Percentiles rank a stretch among this genome's conserved stretches.
These are phyloP conservation scores for Philypnodon macrostomus DNA, from an alignment of 2,797 vertebrate genomes.

Conservation along the genomic window DNA sequence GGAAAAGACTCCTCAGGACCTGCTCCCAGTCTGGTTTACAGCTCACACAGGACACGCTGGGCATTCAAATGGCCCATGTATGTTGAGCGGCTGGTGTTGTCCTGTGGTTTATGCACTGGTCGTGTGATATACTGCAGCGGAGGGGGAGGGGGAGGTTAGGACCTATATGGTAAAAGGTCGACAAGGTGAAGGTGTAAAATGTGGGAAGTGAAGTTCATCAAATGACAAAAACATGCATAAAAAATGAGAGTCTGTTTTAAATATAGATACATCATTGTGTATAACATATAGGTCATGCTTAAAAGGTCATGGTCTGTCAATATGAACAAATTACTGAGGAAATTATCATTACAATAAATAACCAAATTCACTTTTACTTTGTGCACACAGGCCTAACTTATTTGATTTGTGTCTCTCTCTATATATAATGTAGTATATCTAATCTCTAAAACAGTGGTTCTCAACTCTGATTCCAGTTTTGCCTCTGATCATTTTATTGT, in stretches of 20 bases:
- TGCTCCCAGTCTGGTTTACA: slow-evolving; percentile 70
- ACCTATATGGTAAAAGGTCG: slow-evolving; percentile 52
- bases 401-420: no score
- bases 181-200: slow-evolving; percentile 53
- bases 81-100: slow-evolving; percentile 77
- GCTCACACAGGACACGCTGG: slow-evolving; percentile 69
- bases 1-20: slow-evolving; percentile 60
- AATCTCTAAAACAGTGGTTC: no score
- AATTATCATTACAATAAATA: no score
- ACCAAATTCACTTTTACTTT: no score
- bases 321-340: no score
- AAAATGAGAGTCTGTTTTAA: not conserved
- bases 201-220: slow-evolving; percentile 22
- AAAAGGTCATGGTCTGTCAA: no score
- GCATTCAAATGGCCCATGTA: slow-evolving; percentile 70
- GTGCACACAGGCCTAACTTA: no score
- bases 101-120: slow-evolving; percentile 64
- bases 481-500: no score
- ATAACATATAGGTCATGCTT: no score
- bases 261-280: no score
- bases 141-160: slow-evolving; percentile 47
- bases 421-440: no score
- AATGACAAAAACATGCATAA: slow-evolving; percentile 2
- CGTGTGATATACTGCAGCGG: slow-evolving; percentile 49
- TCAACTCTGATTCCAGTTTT: no score